These are phyloP conservation scores for Potorous gilbertii DNA, from an alignment of 2,797 vertebrate genomes.

Conservation along the genomic window DNA sequence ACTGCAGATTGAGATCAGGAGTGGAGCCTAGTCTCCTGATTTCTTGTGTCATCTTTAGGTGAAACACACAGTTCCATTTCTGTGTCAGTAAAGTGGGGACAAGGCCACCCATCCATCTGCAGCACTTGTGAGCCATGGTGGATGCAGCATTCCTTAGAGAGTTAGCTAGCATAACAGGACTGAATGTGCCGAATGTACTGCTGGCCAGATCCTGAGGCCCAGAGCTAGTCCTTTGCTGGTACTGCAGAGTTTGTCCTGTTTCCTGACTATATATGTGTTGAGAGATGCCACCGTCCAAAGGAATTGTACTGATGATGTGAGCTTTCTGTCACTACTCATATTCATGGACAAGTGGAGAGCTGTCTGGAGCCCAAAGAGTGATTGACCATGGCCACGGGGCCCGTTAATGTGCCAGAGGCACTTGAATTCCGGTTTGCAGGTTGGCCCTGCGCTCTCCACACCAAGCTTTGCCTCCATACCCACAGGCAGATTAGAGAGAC, in stretches of 20 bases:
- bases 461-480: too few relatives aligned
- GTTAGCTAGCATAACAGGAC: not conserved
- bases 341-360: not conserved
- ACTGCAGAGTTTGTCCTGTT: too few relatives aligned
- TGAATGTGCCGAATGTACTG: not conserved
- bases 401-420: not conserved
- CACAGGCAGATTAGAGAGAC: not conserved
- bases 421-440: not conserved
- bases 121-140: not conserved
- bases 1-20: not conserved
- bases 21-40: too few relatives aligned
- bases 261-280: not conserved
- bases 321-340: not conserved
- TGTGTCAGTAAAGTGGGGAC: not conserved
- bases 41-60: not conserved
- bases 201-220: not conserved
- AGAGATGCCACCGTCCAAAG: not conserved
- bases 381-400: too few relatives aligned
- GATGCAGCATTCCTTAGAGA: not conserved
- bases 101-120: not conserved
- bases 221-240: too few relatives aligned
- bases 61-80: not conserved
- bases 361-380: not conserved
- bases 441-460: too few relatives aligned
- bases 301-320: not conserved